phyloP scores from a whole-genome alignment of 2,888 invertebrate genomes.

The Drosophila prolongata region DNA sequence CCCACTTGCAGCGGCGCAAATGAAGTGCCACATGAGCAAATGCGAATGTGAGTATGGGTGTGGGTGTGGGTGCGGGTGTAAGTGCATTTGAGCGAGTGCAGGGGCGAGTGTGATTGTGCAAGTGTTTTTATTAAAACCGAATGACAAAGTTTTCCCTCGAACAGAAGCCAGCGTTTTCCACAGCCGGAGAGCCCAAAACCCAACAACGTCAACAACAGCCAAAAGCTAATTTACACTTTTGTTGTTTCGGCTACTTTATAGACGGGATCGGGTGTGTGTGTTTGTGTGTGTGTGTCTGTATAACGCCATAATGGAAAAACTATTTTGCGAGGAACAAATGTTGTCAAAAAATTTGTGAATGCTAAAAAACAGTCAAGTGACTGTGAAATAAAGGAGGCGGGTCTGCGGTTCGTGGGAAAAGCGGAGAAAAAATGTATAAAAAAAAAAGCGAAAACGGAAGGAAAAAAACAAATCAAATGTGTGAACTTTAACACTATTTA shows the following conservation, averaged over 20 bases:
- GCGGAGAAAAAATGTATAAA: constrained; percentile 20
- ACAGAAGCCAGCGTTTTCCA: constrained; percentile 40
- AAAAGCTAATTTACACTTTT: constrained; percentile 80
- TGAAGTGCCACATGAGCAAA: constrained; percentile 65
- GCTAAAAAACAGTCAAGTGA: constrained; percentile 68
- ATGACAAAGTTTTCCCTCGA: constrained; percentile 75
- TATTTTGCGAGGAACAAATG: constrained; percentile 73
- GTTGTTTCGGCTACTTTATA: constrained; percentile 79
- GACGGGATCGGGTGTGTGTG: constrained; percentile 16
- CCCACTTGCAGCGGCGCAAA: constrained; percentile 63
- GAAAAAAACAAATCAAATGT: constrained; percentile 75
- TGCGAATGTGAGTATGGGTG: constrained; percentile 43
- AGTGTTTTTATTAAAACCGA: constrained; percentile 79
- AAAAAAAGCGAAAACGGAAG: constrained; percentile 18
- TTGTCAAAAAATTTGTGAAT: constrained; percentile 78
- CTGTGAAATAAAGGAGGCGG: constrained; percentile 42
- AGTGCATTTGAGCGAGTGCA: constrained; percentile 45
- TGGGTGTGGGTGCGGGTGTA: constrained; percentile 48
- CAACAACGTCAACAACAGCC: constrained; percentile 80
- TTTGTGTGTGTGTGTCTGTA: constrained; percentile 18
- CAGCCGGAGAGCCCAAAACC: constrained; percentile 37
- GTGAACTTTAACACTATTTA: constrained; percentile 81
- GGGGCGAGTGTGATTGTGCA: constrained; percentile 54
- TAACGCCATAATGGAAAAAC: constrained; percentile 76
- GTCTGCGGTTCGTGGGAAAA: constrained; percentile 10